phyloP scores from a whole-genome alignment of 2,113 vertebrate genomes.

The Myrmophylax atrothorax region DNA sequence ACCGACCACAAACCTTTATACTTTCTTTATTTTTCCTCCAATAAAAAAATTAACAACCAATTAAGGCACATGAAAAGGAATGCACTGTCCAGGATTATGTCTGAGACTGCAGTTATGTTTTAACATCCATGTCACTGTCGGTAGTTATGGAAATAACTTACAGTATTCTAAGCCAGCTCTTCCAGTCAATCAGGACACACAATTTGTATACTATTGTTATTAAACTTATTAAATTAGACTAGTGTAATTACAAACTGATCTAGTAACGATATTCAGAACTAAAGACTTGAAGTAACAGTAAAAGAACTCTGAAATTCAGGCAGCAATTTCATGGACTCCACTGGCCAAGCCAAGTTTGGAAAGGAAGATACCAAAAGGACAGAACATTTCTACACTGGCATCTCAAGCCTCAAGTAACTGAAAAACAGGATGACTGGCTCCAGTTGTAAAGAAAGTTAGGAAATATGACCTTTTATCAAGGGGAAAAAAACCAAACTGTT shows the following conservation, averaged over 20 bases:
- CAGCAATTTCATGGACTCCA: background rate
- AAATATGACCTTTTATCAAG: background rate
- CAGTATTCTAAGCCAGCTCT: background rate
- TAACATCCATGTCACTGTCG: background rate
- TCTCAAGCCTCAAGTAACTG: background rate
- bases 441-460: slow-evolving; percentile 37
- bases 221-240: background rate
- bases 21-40: background rate
- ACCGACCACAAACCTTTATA: background rate
- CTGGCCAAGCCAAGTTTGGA: background rate
- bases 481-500: background rate
- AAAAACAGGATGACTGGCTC: slow-evolving; percentile 33
- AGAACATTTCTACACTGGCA: background rate
- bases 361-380: background rate
- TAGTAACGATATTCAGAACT: background rate
- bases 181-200: background rate
- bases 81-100: background rate
- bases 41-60: background rate
- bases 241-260: background rate
- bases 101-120: background rate
- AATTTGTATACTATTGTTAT: background rate
- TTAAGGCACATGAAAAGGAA: background rate
- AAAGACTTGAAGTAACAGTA: background rate
- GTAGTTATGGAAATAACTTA: background rate
- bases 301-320: background rate